phyloP scores from a whole-genome alignment of 2,113 vertebrate species.

The Grus americana region DNA sequence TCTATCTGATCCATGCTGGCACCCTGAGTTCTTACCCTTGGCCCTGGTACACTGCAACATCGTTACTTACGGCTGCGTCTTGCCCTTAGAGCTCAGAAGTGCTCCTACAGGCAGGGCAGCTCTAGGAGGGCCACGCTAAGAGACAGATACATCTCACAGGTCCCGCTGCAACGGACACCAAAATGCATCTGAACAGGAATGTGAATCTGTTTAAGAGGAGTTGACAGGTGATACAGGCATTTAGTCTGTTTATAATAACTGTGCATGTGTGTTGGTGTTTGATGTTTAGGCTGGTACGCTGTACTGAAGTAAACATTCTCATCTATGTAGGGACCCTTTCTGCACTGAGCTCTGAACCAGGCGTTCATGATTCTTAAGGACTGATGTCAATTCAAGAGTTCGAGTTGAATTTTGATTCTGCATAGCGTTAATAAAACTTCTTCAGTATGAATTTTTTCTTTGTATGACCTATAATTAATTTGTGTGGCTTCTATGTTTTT shows the following conservation, averaged over 20 bases:
- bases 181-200: not conserved
- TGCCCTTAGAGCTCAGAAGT: not conserved
- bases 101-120: not conserved
- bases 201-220: not conserved
- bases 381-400: not conserved
- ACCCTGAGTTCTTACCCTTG: not conserved
- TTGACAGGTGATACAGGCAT: not conserved
- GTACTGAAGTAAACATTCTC: not conserved
- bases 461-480: not conserved
- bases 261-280: not conserved
- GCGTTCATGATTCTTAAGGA: not conserved
- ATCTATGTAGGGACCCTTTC: not conserved
- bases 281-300: not conserved
- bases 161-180: not conserved
- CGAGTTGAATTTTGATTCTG: not conserved
- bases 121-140: not conserved
- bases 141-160: rapidly evolving
- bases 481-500: not conserved
- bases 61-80: not conserved
- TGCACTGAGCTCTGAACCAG: not conserved
- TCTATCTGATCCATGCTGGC: not conserved
- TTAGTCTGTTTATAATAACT: not conserved
- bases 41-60: not conserved
- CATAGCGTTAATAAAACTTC: not conserved
- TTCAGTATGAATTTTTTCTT: not conserved